A percentile compares a stretch with the other conserved stretches of the same genome.
phyloP scores from a whole-genome alignment of 2,797 vertebrate genomes.

The Protosalanx chinensis region DNA sequence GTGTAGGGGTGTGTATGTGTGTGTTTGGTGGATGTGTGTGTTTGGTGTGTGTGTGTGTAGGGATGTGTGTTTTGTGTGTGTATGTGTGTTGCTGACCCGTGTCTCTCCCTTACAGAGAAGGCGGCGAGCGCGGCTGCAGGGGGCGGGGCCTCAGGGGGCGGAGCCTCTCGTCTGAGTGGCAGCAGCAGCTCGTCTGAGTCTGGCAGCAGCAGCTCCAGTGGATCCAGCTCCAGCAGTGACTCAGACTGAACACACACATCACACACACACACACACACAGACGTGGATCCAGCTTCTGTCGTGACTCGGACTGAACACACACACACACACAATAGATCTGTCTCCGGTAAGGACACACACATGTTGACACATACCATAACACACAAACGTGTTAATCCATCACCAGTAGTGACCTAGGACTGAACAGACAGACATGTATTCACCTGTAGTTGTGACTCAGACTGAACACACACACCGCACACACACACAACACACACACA shows the following conservation, averaged over 20 bases:
- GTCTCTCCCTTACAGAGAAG: slow-evolving; percentile 76
- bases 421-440: slow-evolving; percentile 32
- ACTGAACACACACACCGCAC: slow-evolving; percentile 48
- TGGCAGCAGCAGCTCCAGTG: slow-evolving; percentile 92
- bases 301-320: slow-evolving; percentile 11
- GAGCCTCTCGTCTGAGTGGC: slow-evolving; percentile 91
- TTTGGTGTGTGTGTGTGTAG: not conserved
- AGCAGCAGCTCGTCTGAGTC: slow-evolving; percentile 90
- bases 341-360: not conserved
- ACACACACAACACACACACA: slow-evolving; percentile 49
- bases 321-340: slow-evolving; percentile 1
- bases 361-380: slow-evolving; percentile 9
- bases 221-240: slow-evolving; percentile 96
- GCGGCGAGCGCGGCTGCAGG: slow-evolving; percentile 77
- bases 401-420: not conserved
- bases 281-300: not conserved
- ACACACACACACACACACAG: slow-evolving; percentile 9
- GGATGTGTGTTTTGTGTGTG: not conserved
- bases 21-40: not conserved
- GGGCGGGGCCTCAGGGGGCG: slow-evolving; percentile 85
- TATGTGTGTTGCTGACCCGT: not conserved
- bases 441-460: slow-evolving; percentile 12
- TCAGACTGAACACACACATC: slow-evolving; percentile 90
- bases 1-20: not conserved
- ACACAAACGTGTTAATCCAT: slow-evolving; percentile 11